Evolutionary conservation across 92 coral and sea anemone genomes (phyloP).

Genomic region (Palythoa grandis): DNA sequence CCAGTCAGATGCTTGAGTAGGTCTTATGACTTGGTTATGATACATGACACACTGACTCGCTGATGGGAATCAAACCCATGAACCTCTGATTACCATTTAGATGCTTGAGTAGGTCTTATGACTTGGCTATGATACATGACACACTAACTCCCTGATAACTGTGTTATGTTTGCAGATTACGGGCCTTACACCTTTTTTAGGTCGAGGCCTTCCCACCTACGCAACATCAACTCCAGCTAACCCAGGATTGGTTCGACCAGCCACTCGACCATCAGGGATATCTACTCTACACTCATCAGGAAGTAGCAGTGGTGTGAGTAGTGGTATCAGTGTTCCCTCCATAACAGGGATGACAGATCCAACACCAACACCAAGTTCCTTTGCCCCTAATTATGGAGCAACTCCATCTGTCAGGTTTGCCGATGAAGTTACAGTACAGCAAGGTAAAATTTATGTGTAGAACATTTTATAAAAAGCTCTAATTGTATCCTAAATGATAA

Average conservation of each 20-base stretch:
- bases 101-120: too few species aligned
- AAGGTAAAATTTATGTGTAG: slow-evolving; percentile 2
- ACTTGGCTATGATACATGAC: too few species aligned
- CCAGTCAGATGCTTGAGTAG: too few species aligned
- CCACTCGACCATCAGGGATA: slow-evolving; percentile 57
- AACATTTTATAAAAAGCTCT: too few species aligned
- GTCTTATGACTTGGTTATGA: too few species aligned
- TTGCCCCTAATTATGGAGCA: slow-evolving; percentile 59
- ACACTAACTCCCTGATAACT: too few species aligned
- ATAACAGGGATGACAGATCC: slow-evolving; percentile 54
- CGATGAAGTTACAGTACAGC: slow-evolving; percentile 59
- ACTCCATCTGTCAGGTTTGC: slow-evolving; percentile 88
- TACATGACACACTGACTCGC: too few species aligned
- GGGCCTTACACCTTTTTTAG: slow-evolving; percentile 75
- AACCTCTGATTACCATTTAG: too few species aligned
- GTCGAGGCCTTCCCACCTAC: slow-evolving; percentile 85
- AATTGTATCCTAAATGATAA: not conserved
- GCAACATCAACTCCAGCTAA: slow-evolving; percentile 92
- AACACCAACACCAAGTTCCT: slow-evolving; percentile 66
- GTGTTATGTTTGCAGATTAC: slow-evolving; percentile 16
- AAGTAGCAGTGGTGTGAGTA: slow-evolving; percentile 94
- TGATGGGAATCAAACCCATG: too few species aligned
- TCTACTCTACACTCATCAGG: slow-evolving; percentile 71
- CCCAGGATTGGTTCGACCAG: slow-evolving; percentile 46
- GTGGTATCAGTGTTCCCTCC: slow-evolving; percentile 62